Evolutionary conservation across 2,888 invertebrate species (phyloP).

Genomic region (Yponomeuta malinellus): DNA sequence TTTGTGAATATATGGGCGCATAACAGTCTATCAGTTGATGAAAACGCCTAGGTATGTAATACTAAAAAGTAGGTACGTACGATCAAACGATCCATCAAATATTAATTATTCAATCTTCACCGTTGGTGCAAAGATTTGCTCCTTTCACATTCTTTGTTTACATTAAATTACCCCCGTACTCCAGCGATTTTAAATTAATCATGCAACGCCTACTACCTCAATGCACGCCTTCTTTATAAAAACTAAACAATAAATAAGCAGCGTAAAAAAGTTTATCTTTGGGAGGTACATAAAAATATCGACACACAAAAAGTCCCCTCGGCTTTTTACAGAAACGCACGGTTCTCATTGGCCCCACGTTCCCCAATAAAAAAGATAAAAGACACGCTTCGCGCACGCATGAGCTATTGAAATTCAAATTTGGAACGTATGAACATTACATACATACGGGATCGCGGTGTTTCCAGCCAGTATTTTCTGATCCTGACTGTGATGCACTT

Average conservation of each 20-base stretch:
- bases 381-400: constrained; percentile 61
- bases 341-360: constrained; percentile 50
- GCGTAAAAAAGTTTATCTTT: neutral
- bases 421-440: constrained; percentile 44
- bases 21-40: too few relatives aligned
- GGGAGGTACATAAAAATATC: neutral
- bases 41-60: too few relatives aligned
- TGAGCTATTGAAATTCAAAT: constrained; percentile 62
- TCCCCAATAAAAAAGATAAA: constrained; percentile 66
- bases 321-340: constrained; percentile 42
- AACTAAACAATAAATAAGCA: constrained; percentile 23
- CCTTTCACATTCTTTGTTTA: neutral
- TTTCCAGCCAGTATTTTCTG: constrained; percentile 52
- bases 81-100: too few relatives aligned
- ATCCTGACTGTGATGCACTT: neutral
- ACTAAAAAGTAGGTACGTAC: too few relatives aligned
- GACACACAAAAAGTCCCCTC: constrained; percentile 55
- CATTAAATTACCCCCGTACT: neutral
- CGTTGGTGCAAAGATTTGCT: too few relatives aligned
- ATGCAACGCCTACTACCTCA: neutral
- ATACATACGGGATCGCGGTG: constrained; percentile 51
- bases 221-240: constrained; percentile 40
- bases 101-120: too few relatives aligned
- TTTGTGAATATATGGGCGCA: neutral
- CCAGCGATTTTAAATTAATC: neutral